Evolutionary conservation across 2,113 vertebrate genomes (phyloP).

Genomic region (Halcyon malimbica): DNA sequence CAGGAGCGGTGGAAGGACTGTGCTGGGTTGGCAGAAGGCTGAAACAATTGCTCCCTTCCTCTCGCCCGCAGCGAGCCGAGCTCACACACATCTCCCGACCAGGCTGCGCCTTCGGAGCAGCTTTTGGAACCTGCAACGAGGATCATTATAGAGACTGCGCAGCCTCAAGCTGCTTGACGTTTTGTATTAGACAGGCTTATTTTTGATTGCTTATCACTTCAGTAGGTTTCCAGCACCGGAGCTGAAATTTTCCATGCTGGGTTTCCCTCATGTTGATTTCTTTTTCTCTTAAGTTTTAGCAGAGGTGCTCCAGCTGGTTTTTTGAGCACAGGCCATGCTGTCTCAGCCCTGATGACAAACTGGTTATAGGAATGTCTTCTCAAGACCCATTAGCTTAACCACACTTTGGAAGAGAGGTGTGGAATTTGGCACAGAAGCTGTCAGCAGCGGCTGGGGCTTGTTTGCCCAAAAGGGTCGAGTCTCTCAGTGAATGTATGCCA

Average conservation of each 20-base stretch:
- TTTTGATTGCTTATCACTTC: slow-evolving; percentile 16
- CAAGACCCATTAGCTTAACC: slow-evolving; percentile 29
- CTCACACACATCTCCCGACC: background rate
- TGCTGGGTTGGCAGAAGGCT: background rate
- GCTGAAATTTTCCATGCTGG: slow-evolving; percentile 54
- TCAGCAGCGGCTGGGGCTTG: background rate
- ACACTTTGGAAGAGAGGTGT: background rate
- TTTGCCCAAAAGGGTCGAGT: background rate
- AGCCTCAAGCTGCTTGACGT: slow-evolving; percentile 17
- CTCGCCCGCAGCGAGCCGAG: fast-evolving
- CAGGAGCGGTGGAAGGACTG: background rate
- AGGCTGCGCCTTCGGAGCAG: background rate
- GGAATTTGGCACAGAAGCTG: background rate
- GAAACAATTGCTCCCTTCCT: background rate
- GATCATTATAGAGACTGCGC: background rate
- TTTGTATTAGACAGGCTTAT: background rate
- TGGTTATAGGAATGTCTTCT: slow-evolving; percentile 7
- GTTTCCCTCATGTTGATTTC: slow-evolving; percentile 41
- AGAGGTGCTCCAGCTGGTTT: slow-evolving; percentile 41
- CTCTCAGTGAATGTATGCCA: background rate
- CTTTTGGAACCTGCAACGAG: background rate
- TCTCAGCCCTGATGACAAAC: slow-evolving; percentile 7
- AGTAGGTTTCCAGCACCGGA: background rate
- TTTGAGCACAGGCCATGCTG: slow-evolving; percentile 7
- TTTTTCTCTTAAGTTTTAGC: slow-evolving; percentile 7